A percentile compares a stretch with the other conserved stretches of the same genome.
Conservation (phyloP, 2,113 vertebrate genomes). For the Leptobrachium ailaonicum region DNA sequence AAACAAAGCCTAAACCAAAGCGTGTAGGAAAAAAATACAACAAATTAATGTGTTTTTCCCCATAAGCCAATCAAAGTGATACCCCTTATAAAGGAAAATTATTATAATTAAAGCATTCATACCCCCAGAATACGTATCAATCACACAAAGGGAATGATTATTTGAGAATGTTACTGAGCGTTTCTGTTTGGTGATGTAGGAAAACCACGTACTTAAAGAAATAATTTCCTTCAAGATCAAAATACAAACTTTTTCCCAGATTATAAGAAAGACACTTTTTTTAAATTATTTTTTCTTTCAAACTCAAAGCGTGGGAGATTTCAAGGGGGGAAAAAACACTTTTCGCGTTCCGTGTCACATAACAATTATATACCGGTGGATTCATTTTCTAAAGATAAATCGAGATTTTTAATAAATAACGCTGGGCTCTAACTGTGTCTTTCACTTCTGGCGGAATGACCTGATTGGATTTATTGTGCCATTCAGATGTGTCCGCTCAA, state of each 20-base stretch:
- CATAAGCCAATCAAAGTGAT: too few relatives aligned
- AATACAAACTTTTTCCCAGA: neutral
- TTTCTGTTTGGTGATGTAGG: too few relatives aligned
- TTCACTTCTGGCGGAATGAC: neutral
- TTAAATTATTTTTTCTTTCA: neutral
- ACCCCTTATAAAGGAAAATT: too few relatives aligned
- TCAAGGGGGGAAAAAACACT: neutral
- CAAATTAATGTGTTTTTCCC: too few relatives aligned
- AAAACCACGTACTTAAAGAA: neutral
- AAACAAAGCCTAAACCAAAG: too few relatives aligned
- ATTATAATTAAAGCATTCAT: too few relatives aligned
- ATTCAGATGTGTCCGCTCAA: neutral
- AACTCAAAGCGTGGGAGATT: neutral
- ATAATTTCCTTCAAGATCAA: neutral
- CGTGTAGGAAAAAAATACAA: too few relatives aligned
- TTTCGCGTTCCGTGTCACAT: neutral
- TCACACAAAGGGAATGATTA: too few relatives aligned
- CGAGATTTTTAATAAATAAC: neutral
- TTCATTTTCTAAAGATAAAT: conserved; percentile 1
- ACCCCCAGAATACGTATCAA: too few relatives aligned
- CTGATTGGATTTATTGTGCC: neutral
- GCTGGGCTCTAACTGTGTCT: neutral
- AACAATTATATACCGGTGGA: neutral
- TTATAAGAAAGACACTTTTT: neutral
- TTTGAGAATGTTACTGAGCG: too few relatives aligned